Percentiles rank a stretch among this genome's conserved stretches.
phyloP scores from a whole-genome alignment of 2,797 vertebrate genomes.

The Esox lucius region DNA sequence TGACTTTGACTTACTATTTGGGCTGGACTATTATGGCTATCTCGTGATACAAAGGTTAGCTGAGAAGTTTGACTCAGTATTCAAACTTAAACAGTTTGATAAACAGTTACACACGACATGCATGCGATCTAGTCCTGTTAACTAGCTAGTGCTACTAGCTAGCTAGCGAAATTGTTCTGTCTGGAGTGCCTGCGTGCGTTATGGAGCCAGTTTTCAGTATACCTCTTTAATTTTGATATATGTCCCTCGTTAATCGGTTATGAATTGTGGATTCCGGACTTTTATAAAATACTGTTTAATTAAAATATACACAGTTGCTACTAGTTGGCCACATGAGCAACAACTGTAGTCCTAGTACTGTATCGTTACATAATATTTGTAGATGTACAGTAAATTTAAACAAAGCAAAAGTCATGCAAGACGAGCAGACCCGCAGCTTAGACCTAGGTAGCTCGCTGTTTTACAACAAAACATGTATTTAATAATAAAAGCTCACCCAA shows the following conservation, averaged over 20 bases:
- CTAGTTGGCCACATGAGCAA: too few species aligned
- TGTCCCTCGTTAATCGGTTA: too few species aligned
- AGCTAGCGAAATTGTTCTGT: too few species aligned
- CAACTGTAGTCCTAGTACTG: too few species aligned
- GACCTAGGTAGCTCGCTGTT: not conserved
- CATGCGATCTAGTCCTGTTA: not conserved
- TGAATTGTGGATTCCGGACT: too few species aligned
- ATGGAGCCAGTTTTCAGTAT: too few species aligned
- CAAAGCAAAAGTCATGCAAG: not conserved
- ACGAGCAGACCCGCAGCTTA: not conserved
- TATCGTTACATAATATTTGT: too few species aligned
- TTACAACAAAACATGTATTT: not conserved
- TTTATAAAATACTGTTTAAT: too few species aligned
- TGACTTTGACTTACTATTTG: not conserved
- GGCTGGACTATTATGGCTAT: not conserved
- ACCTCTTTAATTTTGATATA: too few species aligned
- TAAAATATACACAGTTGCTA: too few species aligned
- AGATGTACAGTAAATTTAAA: not conserved
- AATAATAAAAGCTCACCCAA: not conserved
- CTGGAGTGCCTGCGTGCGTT: too few species aligned
- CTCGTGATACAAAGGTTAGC: not conserved
- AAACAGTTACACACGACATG: not conserved
- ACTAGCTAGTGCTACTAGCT: too few species aligned
- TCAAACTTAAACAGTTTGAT: not conserved
- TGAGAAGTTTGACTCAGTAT: not conserved